Base-by-base conservation (phyloP, 2,797 vertebrate species). In the Phoebastria nigripes region DNA sequence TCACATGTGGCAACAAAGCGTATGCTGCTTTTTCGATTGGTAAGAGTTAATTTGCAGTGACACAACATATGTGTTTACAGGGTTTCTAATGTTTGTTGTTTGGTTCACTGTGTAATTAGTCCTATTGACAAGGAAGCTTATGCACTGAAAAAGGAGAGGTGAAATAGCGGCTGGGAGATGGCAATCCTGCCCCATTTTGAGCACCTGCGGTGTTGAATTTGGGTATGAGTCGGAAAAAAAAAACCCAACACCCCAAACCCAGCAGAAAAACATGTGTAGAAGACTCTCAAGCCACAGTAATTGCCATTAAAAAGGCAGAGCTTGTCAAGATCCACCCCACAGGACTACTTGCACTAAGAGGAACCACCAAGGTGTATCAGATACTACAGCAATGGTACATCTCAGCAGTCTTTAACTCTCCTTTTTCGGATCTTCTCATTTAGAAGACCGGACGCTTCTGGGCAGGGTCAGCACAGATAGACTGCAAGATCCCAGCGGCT, bases 21-120 rank as follows among this genome's bases (percentile, higher is more conserved):
- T 91, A 92, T 93, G 95, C 84, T 93, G 94, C 93, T 95, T 93
- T 95, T 92, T 91, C n/a, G 92, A 83, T 88, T 85, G 89, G 86
- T 84, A 96, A 97, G 95, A 96, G 90, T 96, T 97, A 95, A 96
- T 95, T 93, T 97, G 95, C 89, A 97, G 94, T 94, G 94, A 96
- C 93, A 97, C 92, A 96, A 96, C 95, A 96, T 94, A 95, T 95
- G 94, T 96, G 94, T 95, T 94, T 96, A 92, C 88, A 82, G 88
- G 82, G 80, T 87, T 82, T 66, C 87, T 67, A 85, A 83, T 91
- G 96, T 90, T 95, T 96, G 81, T 66, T 90, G 93, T 52, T 96
- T 90, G 90, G 70, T 84, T 93, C 76, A 39, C 86, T 59, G 91
- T 89, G 88, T 97, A 96, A 96, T 95, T 95, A 96, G 90, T 51